Evolutionary conservation across 53 echinoderm and acorn worm genomes (phyloP), one percentile per base, ranked within the genome.

Genomic region (Henricia sp.): DNA sequence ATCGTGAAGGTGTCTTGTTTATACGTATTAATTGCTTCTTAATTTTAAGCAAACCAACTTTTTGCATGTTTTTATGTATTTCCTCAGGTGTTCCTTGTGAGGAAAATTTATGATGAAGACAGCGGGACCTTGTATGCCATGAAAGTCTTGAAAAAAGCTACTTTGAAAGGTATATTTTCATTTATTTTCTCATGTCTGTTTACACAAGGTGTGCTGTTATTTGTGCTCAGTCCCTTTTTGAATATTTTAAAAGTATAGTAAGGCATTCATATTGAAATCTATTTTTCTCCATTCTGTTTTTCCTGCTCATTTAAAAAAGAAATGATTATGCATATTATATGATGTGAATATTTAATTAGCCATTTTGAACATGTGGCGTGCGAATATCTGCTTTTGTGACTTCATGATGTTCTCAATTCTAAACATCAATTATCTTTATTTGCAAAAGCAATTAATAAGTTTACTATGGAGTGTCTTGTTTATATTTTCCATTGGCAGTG

Each of bases 71-170:
- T 62, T 60, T 52, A 23, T 35, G 19, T 74, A 38, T 54, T 25
- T 33, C 3, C 29, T 28, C 72, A 97, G 97, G 97, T 97, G 13
- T 97, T 97, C 83, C 83, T 97, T 74, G 97, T 97, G 29, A 86
- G 97, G 10, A 97, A 97, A 72, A 90, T 90, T 9, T 59, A 86
- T 53, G 92, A 92, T 0, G 89, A 92, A n/a, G 97, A 97, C 64
- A 89, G 67, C 23, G 92, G 94, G 25, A 97, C 92, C 26, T 59
- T 95, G 63, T 97, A 97, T 74, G 97, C 97, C 71, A 97, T 97
- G 97, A 97, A 97, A 86, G 97, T 97, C 70, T 86, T 97, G 46
- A 97, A 97, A 73, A 97, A 97, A 72, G 97, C 97, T 28, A 97
- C 97, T 30, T 84, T 97, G 1, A 97, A 97, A 94, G 97, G 97